Conservation (phyloP, 2,797 vertebrate species). For the Tenualosa thibaudeaui region DNA sequence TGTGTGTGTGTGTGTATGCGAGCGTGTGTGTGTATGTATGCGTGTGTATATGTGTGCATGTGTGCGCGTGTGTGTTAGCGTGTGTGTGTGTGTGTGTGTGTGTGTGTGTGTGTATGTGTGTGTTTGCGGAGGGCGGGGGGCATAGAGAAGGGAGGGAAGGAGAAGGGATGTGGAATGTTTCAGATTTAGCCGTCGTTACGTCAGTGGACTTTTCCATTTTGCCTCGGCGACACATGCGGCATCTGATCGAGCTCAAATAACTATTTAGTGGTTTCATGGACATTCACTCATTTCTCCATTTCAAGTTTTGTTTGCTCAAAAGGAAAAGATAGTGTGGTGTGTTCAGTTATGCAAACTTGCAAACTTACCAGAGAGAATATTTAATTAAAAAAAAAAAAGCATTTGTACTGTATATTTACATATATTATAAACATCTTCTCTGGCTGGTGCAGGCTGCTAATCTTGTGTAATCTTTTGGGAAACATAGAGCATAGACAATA, state of each 20-base stretch:
- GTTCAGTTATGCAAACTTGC: background rate
- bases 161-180: constrained; percentile 64
- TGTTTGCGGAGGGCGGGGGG: constrained; percentile 27
- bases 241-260: constrained; percentile 32
- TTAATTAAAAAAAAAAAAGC: background rate
- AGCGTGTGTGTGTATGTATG: background rate
- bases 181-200: constrained; percentile 63
- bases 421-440: background rate
- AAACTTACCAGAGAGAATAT: background rate
- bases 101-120: too few species aligned
- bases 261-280: background rate
- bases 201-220: constrained; percentile 71
- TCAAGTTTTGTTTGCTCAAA: background rate
- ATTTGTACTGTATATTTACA: background rate
- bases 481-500: background rate
- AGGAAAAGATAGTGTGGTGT: background rate
- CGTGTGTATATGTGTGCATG: background rate
- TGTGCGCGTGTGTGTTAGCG: background rate
- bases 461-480: constrained; percentile 20
- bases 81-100: too few species aligned
- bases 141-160: constrained; percentile 52
- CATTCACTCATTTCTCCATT: background rate
- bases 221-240: constrained; percentile 53
- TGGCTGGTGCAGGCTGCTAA: background rate
- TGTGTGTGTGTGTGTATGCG: background rate